These are phyloP conservation scores for Mico argentatus DNA, from an alignment of 2,797 vertebrate species.

Conservation along the genomic window DNA sequence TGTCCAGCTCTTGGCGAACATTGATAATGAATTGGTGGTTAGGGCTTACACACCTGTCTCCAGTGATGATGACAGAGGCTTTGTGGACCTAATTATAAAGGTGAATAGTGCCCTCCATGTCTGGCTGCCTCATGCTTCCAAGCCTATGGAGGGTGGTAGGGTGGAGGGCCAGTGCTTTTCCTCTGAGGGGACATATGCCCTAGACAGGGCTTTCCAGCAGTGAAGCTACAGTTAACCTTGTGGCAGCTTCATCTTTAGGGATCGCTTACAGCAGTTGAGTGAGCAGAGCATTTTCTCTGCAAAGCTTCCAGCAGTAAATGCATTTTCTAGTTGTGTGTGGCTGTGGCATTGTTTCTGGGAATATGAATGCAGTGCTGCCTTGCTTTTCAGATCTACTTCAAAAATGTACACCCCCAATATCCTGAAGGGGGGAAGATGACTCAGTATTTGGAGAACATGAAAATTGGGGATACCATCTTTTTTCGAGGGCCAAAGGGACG, in stretches of 20 bases:
- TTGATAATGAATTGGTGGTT: constrained; percentile 90
- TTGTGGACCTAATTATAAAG: constrained; percentile 95
- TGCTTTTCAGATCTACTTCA: constrained; percentile 90
- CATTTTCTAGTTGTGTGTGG: neutral
- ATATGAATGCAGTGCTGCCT: neutral
- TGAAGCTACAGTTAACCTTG: neutral
- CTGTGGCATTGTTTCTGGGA: neutral
- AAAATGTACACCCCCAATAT: constrained; percentile 90
- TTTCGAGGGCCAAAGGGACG: constrained; percentile 93
- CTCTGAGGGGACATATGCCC: neutral
- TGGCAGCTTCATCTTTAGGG: neutral
- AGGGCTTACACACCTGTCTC: constrained; percentile 95
- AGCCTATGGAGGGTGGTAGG: neutral
- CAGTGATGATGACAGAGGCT: constrained; percentile 91
- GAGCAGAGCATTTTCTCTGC: neutral
- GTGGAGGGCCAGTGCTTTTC: neutral
- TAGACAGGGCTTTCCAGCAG: neutral
- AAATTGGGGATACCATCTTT: constrained; percentile 90
- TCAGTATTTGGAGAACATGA: constrained; percentile 92
- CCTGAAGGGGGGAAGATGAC: constrained; percentile 96
- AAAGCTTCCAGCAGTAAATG: neutral
- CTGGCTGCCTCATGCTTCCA: neutral
- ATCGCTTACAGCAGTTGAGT: neutral
- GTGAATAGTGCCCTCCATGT: constrained; percentile 78
- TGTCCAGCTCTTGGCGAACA: constrained; percentile 93